Conservation (phyloP, 2,113 vertebrate genomes). For the Martes martes region DNA sequence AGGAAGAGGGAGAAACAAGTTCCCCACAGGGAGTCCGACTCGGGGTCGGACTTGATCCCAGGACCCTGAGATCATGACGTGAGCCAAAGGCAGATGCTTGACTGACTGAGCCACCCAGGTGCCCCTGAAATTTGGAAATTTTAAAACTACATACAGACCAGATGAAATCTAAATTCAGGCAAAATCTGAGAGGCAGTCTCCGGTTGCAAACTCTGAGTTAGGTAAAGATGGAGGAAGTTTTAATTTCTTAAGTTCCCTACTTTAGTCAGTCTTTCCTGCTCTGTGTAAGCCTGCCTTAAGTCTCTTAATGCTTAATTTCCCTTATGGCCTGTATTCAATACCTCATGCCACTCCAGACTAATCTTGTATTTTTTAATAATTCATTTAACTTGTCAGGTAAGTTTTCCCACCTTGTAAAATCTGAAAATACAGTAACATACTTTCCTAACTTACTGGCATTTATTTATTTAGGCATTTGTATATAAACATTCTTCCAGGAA, state of each 20-base stretch:
- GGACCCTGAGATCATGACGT: background rate
- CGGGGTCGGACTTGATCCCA: fast-evolving
- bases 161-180: background rate
- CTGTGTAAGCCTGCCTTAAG: background rate
- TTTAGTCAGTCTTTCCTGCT: background rate
- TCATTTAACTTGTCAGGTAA: constrained; percentile 17
- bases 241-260: background rate
- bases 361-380: constrained; percentile 27
- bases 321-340: background rate
- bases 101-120: background rate
- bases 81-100: background rate
- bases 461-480: background rate
- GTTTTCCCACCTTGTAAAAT: background rate
- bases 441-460: background rate
- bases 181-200: background rate
- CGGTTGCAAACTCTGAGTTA: background rate
- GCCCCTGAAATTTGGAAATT: background rate
- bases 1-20: background rate
- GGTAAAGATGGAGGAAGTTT: background rate
- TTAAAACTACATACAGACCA: background rate
- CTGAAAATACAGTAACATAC: background rate
- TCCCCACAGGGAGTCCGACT: background rate
- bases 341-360: background rate
- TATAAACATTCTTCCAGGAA: background rate
- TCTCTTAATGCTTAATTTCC: constrained; percentile 34